Percentiles rank a stretch among this genome's conserved stretches.
phyloP scores from a whole-genome alignment of 2,888 invertebrate species.

The Eumerus sabulonum region DNA sequence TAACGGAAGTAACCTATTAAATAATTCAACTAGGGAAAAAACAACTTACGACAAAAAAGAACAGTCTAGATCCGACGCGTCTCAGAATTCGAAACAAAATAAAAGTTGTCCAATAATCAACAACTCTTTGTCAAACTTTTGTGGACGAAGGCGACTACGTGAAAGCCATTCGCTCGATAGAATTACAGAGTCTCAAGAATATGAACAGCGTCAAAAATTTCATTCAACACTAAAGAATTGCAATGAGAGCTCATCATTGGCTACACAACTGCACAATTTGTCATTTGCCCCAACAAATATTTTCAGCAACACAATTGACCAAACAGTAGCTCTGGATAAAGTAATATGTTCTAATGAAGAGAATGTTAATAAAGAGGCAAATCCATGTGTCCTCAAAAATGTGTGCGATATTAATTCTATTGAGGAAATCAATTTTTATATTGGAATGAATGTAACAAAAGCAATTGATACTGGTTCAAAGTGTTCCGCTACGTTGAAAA shows the following conservation, averaged over 20 bases:
- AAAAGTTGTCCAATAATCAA: constrained; percentile 64
- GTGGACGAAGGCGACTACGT: constrained; percentile 84
- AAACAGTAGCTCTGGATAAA: constrained; percentile 49
- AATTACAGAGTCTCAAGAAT: constrained; percentile 92
- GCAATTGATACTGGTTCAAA: constrained; percentile 77
- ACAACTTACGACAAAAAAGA: constrained; percentile 75
- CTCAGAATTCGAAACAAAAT: constrained; percentile 74
- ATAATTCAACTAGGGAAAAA: constrained; percentile 72
- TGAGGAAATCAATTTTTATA: constrained; percentile 77
- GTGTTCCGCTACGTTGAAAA: constrained; percentile 79
- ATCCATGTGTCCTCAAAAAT: constrained; percentile 72
- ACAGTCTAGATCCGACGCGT: constrained; percentile 75
- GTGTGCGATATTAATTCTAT: constrained; percentile 77
- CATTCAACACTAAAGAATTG: constrained; percentile 70
- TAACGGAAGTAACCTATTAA: constrained; percentile 72
- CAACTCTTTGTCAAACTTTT: constrained; percentile 80
- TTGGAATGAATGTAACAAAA: constrained; percentile 78
- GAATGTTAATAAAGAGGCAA: constrained; percentile 44
- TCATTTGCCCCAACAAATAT: constrained; percentile 73
- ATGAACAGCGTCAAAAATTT: constrained; percentile 75
- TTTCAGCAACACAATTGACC: constrained; percentile 56
- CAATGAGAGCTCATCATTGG: constrained; percentile 69
- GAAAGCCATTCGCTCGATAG: constrained; percentile 92
- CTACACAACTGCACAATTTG: constrained; percentile 41
- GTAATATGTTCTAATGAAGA: constrained; percentile 54